phyloP scores from a whole-genome alignment of 2,113 vertebrate species.

The Ammodramus savannarum region DNA sequence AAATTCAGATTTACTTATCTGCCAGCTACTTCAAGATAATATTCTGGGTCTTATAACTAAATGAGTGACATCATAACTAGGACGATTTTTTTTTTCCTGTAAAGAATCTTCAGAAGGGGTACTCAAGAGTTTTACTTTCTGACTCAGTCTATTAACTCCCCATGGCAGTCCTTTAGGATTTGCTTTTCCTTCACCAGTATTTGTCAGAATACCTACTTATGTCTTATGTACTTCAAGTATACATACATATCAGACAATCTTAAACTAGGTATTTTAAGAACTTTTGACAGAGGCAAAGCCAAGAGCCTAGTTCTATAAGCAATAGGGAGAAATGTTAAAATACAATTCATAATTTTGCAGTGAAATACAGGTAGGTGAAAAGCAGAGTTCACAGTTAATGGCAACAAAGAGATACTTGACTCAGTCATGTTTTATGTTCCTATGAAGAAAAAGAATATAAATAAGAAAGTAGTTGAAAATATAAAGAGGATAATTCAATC shows the following conservation, averaged over 20 bases:
- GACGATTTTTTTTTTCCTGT: neutral
- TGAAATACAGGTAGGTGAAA: neutral
- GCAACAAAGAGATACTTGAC: neutral
- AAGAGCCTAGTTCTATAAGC: neutral
- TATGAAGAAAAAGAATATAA: neutral
- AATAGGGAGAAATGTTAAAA: neutral
- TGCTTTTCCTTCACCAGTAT: neutral
- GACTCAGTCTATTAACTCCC: neutral
- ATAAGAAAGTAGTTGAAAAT: neutral
- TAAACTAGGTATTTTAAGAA: neutral
- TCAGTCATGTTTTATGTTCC: neutral
- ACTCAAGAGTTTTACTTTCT: neutral
- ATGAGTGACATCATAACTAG: neutral
- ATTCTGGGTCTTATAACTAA: neutral
- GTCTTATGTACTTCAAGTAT: neutral
- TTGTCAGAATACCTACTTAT: neutral
- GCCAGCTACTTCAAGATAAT: conserved; percentile 19
- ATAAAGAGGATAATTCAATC: neutral
- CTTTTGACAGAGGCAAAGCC: neutral
- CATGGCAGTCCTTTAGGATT: neutral
- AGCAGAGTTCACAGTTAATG: neutral
- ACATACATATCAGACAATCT: neutral
- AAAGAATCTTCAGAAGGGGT: neutral
- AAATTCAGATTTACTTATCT: conserved; percentile 36
- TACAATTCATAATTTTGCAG: neutral